Conservation (phyloP, 2,113 vertebrate species). For the Globicephala melas region DNA sequence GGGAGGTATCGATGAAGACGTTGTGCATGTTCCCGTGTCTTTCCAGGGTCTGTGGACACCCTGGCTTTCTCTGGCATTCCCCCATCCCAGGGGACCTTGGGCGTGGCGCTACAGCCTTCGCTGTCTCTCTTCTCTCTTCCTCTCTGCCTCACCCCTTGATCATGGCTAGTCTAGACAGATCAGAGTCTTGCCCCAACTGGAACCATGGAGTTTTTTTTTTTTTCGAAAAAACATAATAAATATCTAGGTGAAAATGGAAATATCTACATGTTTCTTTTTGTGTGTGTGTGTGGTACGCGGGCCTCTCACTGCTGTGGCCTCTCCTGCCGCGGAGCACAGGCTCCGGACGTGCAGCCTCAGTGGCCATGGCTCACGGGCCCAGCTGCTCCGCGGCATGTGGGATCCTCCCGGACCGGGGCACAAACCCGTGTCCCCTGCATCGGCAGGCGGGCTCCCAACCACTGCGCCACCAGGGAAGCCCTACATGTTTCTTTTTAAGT, state of each 20-base stretch:
- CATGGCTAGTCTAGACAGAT: neutral
- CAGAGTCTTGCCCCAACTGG: neutral
- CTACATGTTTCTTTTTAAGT: slow-evolving; percentile 50
- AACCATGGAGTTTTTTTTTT: neutral
- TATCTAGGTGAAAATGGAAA: slow-evolving; percentile 40
- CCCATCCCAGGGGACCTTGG: neutral
- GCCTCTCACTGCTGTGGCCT: too few species aligned
- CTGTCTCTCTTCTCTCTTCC: neutral
- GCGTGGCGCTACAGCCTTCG: rapidly evolving
- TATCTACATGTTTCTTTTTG: neutral
- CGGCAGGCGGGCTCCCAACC: too few species aligned
- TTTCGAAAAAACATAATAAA: neutral
- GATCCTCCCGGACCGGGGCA: too few species aligned
- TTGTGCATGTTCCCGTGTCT: rapidly evolving
- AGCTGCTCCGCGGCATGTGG: rapidly evolving
- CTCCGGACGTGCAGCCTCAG: too few species aligned
- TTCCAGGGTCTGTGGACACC: neutral
- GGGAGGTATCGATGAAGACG: neutral
- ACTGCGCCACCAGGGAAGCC: too few species aligned
- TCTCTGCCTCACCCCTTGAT: neutral
- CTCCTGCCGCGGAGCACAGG: too few species aligned
- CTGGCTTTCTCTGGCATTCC: neutral
- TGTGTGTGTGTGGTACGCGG: neutral
- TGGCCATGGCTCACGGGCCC: too few species aligned
- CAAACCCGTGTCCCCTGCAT: too few species aligned